Evolutionary conservation across 2,797 vertebrate species (phyloP), one percentile per base, ranked within the genome.

Genomic region (Chanos chanos): DNA sequence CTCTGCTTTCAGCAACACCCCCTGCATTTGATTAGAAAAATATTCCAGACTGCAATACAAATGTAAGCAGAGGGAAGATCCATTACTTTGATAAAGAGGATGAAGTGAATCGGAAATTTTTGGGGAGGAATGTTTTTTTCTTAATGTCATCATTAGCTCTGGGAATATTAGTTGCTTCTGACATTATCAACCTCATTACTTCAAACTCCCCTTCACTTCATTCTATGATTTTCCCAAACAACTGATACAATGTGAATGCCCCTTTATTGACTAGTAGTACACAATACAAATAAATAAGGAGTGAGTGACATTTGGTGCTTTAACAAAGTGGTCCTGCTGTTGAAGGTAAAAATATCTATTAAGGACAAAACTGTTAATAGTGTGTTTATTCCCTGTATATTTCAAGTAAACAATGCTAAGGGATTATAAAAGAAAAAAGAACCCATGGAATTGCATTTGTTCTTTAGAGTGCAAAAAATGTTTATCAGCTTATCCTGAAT

Each of bases 71-170:
- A 52, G 49, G 60, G 33, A 47, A 61, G 60, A 71, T 52, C 45
- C 31, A 60, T 60, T 66, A 66, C 49, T 66, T 37, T 47, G 56
- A 60, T 60, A 28, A 59, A 47, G 48, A 37, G 24, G 18, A 51
- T 45, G 57, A 2, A 51, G 48, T 47, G 52, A 51, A 66, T 47
- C 39, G 39, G 31, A 62, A 54, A n/a, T n/a, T n/a, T n/a, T n/a
- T 53, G 49, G 13, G 8, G 28, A 16, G 19, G 22, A 30, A 37
- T 34, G 48, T 49, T 56, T 19, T 4, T 33, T 41, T 41, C 9
- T 15, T 57, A 51, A 33, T 66, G 34, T 52, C 30, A 34, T 41
- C 53, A 59, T 40, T 27, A 45, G 59, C 40, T 19, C 16, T 4
- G 2, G 44, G 48, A 41, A 16, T 28, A 50, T 49, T 54, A 28